These are phyloP conservation scores for Sinotaia quadrata DNA, from an alignment of 2,888 invertebrate genomes.

Conservation along the genomic window DNA sequence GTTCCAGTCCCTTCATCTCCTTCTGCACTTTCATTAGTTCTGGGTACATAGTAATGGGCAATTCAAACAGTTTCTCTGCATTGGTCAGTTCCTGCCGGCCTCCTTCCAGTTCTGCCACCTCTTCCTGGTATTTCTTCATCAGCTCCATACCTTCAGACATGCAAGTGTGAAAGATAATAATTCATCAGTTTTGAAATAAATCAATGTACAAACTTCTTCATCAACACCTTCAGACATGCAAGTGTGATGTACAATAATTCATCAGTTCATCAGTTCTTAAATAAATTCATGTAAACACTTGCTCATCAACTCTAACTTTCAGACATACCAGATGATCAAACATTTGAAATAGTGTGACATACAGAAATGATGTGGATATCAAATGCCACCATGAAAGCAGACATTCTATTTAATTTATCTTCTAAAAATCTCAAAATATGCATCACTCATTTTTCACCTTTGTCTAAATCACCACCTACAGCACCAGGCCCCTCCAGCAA, in stretches of 20 bases:
- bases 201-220: no score
- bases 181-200: no score
- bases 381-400: no score
- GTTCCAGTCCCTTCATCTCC: constrained; percentile 77
- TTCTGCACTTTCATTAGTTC: constrained; percentile 77
- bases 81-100: constrained; percentile 78
- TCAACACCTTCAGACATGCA: no score
- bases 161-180: no score
- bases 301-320: no score
- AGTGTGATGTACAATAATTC: no score
- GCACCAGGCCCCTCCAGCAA: constrained; percentile 85
- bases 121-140: constrained; percentile 77
- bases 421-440: neutral
- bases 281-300: no score
- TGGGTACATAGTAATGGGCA: constrained; percentile 87
- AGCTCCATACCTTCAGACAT: constrained; percentile 64
- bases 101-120: constrained; percentile 80
- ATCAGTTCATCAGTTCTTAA: no score
- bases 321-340: no score
- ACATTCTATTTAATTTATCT: no score
- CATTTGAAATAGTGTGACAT: neutral
- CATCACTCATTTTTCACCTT: constrained; percentile 17
- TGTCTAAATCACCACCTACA: constrained; percentile 80
- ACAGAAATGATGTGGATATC: neutral
- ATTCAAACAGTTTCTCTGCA: constrained; percentile 89